phyloP scores from a whole-genome alignment of 1,140 invertebrate species.

The Temnothorax nylanderi region DNA sequence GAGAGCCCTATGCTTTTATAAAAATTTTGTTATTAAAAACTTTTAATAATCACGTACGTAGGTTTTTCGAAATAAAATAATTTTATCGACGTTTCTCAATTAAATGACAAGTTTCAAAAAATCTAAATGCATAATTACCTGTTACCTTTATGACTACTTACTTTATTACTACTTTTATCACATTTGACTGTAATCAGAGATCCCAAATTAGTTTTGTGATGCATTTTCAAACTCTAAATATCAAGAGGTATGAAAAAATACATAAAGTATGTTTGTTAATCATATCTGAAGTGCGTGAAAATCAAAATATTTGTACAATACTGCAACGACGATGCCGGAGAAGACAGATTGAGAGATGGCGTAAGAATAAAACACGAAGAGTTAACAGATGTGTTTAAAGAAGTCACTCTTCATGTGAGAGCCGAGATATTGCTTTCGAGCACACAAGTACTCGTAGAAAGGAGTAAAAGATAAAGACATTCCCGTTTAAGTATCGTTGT shows the following conservation, averaged over 20 bases:
- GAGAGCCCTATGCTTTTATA: not conserved
- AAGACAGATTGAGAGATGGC: conserved; percentile 16
- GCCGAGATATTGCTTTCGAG: conserved; percentile 40
- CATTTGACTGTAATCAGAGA: not conserved
- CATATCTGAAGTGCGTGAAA: not conserved
- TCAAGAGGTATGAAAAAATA: not conserved
- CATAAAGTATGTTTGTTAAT: not conserved
- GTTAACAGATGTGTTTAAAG: conserved; percentile 54
- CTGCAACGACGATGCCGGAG: not conserved
- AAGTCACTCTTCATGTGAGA: conserved; percentile 40
- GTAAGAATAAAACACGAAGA: conserved; percentile 10
- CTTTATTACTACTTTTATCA: not conserved
- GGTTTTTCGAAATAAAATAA: not conserved
- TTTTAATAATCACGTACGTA: not conserved
- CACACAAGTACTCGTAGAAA: not conserved
- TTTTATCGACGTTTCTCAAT: not conserved
- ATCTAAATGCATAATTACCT: not conserved
- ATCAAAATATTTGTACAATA: conserved; percentile 29
- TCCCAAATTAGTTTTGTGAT: not conserved
- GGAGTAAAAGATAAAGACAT: conserved; percentile 21
- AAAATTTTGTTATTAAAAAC: conserved; percentile 3
- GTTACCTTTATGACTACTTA: not conserved
- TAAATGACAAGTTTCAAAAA: not conserved
- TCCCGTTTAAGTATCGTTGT: conserved; percentile 36
- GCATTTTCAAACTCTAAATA: not conserved